Evolutionary conservation across 2,888 invertebrate genomes (phyloP).

Genomic region (Luffia ferchaultella): DNA sequence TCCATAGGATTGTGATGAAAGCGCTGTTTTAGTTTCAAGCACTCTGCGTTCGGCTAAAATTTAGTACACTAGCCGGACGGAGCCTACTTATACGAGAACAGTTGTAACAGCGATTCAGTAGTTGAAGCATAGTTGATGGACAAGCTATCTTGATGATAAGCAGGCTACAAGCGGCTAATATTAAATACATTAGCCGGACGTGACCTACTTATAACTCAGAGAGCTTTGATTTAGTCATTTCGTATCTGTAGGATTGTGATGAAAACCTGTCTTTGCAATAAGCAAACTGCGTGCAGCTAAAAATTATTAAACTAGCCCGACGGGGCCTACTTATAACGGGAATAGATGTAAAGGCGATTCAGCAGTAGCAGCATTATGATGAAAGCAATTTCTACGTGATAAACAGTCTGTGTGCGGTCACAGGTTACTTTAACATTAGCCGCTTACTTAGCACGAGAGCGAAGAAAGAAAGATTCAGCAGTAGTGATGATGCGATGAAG

Average conservation of each 20-base stretch:
- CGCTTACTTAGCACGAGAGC: too few species aligned
- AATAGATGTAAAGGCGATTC: neutral
- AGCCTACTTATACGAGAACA: neutral
- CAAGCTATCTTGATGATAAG: neutral
- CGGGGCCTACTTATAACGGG: conserved; percentile 24
- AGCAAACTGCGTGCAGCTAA: conserved; percentile 23
- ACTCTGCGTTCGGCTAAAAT: neutral
- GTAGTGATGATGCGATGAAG: neutral
- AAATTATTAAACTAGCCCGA: conserved; percentile 16
- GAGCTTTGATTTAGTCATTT: neutral
- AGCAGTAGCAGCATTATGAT: neutral
- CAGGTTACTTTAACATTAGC: too few species aligned
- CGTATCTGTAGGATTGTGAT: neutral
- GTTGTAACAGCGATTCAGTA: neutral
- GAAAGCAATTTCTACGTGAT: neutral
- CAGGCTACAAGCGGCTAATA: conserved; percentile 2
- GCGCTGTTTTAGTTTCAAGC: neutral
- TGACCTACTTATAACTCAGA: conserved; percentile 20
- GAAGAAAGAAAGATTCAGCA: too few species aligned
- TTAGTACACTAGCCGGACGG: neutral
- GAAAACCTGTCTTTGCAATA: conserved; percentile 7
- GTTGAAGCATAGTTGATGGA: too few species aligned
- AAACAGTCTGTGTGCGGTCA: neutral
- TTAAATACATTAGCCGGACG: conserved; percentile 13
- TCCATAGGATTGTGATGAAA: neutral